phyloP scores from a whole-genome alignment of 2,797 vertebrate genomes.

The Thaleichthys pacificus region DNA sequence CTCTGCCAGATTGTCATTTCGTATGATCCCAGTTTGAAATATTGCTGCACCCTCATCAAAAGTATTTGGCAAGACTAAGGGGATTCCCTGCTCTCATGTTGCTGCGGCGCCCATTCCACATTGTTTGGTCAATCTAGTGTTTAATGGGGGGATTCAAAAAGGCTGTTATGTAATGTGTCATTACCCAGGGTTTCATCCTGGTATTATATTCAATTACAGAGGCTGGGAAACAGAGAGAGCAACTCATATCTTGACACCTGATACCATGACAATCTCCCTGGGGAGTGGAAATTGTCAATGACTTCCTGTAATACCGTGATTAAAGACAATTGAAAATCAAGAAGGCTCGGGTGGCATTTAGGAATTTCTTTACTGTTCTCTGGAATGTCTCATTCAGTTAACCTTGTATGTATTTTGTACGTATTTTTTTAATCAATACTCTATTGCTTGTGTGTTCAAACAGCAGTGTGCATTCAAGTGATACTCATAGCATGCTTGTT shows the following conservation, averaged over 20 bases:
- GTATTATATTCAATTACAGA: not conserved
- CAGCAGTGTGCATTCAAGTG: too few species aligned
- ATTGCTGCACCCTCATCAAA: not conserved
- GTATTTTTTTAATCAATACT: not conserved
- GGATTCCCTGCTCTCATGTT: not conserved
- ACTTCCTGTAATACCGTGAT: conserved; percentile 26
- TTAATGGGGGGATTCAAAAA: not conserved
- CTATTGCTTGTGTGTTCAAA: too few species aligned
- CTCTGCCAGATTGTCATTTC: not conserved
- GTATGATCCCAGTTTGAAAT: not conserved
- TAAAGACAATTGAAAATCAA: conserved; percentile 31
- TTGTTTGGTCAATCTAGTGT: not conserved
- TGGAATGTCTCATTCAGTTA: conserved; percentile 10
- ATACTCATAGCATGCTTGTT: too few species aligned
- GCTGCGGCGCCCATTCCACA: not conserved
- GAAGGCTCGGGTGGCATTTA: conserved; percentile 13
- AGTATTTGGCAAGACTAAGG: not conserved
- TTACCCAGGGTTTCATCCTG: not conserved
- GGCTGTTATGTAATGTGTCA: not conserved
- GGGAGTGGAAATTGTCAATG: conserved; percentile 29
- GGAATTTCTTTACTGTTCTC: conserved; percentile 19
- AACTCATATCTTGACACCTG: conserved; percentile 50
- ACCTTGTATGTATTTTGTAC: not conserved
- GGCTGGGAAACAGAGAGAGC: not conserved
- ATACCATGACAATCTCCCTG: conserved; percentile 38